Evolutionary conservation across 2,888 invertebrate species (phyloP), one percentile per base, ranked within the genome.

Genomic region (Hypolimnas misippus): DNA sequence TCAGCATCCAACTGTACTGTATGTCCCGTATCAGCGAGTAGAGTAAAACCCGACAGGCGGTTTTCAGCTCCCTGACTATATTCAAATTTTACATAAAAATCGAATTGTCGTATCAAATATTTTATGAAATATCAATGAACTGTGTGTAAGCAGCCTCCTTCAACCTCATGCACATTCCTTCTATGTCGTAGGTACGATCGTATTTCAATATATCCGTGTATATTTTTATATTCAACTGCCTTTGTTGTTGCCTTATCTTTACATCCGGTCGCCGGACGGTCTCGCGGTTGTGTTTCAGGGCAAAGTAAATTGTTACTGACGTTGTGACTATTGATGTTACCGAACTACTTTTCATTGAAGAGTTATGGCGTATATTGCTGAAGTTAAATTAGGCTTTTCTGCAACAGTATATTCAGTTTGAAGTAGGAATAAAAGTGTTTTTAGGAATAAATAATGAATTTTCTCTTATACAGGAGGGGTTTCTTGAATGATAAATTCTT

Each of bases 201-300:
- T 42, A 53, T 54, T 25, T 50, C 40, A 14, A 57, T 57, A 58
- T 56, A 56, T 38, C 56, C 50, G 69, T 72, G 72, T 74, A 68
- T 77, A 77, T 72, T 73, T 75, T 73, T 70, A 66, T 73, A 73
- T 72, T 66, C 49, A 42, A 72, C 76, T 77, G 86, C 86, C 87
- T 88, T 84, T 71, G 73, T 76, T 70, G 84, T 79, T 88, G 89
- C 88, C 88, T 87, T 87, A 69, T 46, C 33, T 46, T 65, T 33
- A 50, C n/a, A 17, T 44, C 59, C 53, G 42, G 44, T 53, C 52
- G 51, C 19, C 40, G 40, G 17, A 7, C 8, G 46, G 21, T 46
- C 46, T 21, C 21, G 72, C 69, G 83, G 84, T 87, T 88, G 87
- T 86, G 82, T 84, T 78, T 78, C 74, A 76, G 72, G 76, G 76